Conservation (phyloP, 2,797 vertebrate genomes). For the Aselliscus stoliczkanus region DNA sequence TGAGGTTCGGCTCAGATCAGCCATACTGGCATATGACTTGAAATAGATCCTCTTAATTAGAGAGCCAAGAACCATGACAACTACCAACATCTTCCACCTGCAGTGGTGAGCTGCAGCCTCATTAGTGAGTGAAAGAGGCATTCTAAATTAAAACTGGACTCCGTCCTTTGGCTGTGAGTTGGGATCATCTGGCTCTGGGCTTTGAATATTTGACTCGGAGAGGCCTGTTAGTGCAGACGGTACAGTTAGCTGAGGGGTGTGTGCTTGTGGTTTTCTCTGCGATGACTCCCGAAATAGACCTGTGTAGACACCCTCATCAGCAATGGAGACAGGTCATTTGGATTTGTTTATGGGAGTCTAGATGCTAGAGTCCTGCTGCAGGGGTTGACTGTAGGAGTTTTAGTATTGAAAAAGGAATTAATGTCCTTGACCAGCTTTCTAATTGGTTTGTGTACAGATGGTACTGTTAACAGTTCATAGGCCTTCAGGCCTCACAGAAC, state of each 20-base stretch:
- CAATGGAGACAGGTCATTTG: not conserved
- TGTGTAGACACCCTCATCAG: not conserved
- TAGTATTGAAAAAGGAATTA: conserved; percentile 8
- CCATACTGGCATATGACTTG: conserved; percentile 28
- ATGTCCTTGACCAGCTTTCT: not conserved
- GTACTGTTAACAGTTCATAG: not conserved
- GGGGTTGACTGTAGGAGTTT: conserved; percentile 16
- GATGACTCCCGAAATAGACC: conserved; percentile 5
- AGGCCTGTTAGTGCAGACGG: not conserved
- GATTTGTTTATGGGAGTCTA: conserved; percentile 19
- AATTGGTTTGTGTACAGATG: conserved; percentile 10
- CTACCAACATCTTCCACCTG: conserved; percentile 54
- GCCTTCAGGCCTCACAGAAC: not conserved
- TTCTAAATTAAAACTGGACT: conserved; percentile 52
- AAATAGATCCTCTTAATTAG: conserved; percentile 73
- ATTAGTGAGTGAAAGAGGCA: conserved; percentile 58
- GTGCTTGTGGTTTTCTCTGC: conserved; percentile 23
- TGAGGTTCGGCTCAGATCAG: conserved; percentile 65
- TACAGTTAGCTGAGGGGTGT: not conserved
- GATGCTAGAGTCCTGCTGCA: not conserved
- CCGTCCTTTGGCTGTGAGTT: conserved; percentile 23
- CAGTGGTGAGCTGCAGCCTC: conserved; percentile 39
- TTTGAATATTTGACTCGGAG: conserved; percentile 38
- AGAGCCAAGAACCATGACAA: conserved; percentile 65
- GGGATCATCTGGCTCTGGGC: conserved; percentile 6